Evolutionary conservation across 2,888 invertebrate genomes (phyloP).

Genomic region (Pyrrhia umbra): DNA sequence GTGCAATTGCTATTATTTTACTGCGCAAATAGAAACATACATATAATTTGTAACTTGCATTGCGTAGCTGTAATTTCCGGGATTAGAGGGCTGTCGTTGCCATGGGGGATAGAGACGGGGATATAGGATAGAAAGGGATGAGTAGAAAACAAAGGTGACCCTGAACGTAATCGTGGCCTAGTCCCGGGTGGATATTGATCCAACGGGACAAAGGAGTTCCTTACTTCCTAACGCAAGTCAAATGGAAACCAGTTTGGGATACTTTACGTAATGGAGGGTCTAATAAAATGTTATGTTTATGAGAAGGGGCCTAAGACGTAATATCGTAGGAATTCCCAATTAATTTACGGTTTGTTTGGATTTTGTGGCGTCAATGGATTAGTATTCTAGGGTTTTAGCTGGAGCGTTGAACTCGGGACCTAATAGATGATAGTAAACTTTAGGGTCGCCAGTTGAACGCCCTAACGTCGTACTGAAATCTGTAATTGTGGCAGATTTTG

Average conservation of each 20-base stretch:
- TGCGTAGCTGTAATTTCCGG: conserved; percentile 58
- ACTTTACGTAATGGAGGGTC: conserved; percentile 20
- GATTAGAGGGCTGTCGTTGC: conserved; percentile 63
- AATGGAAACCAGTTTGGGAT: conserved; percentile 32
- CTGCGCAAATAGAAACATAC: conserved; percentile 34
- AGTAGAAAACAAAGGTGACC: conserved; percentile 78
- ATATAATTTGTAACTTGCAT: conserved; percentile 14
- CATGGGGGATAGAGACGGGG: conserved; percentile 68
- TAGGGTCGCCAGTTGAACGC: conserved; percentile 34
- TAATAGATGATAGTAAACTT: conserved; percentile 1
- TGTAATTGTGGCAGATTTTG: conserved; percentile 1
- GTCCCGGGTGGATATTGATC: conserved; percentile 68
- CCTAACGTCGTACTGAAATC: conserved; percentile 23
- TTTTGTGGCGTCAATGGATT: conserved; percentile 8
- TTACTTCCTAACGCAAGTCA: conserved; percentile 41
- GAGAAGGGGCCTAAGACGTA: neutral
- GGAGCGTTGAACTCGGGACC: conserved; percentile 23
- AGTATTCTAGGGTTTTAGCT: conserved; percentile 2
- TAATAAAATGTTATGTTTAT: conserved; percentile 9
- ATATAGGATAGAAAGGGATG: conserved; percentile 65
- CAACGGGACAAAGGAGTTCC: conserved; percentile 53
- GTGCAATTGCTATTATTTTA: conserved; percentile 7
- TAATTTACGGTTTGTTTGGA: conserved; percentile 1
- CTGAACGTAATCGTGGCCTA: conserved; percentile 76
- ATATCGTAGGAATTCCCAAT: neutral